phyloP scores from a whole-genome alignment of 2,113 vertebrate genomes.

The Hystrix cristata region DNA sequence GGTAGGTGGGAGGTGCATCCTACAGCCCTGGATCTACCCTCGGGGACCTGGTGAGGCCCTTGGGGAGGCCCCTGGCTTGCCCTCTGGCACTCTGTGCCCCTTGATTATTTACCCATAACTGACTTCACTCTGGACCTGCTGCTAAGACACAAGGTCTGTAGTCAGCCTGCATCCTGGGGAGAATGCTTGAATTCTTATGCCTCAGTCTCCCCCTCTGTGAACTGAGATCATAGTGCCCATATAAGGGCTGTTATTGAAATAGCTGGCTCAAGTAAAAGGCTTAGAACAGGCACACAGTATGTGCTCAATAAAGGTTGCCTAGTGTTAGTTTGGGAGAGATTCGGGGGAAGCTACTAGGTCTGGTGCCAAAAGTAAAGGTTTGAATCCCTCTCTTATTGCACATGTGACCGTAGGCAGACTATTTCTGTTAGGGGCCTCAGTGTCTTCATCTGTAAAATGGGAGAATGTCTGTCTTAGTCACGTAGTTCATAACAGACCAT shows the following conservation, averaged over 20 bases:
- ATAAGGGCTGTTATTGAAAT: neutral
- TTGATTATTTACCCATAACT: neutral
- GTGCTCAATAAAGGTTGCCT: neutral
- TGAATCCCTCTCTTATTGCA: neutral
- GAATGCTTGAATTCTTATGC: neutral
- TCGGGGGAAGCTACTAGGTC: neutral
- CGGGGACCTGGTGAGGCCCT: neutral
- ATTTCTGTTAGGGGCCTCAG: neutral
- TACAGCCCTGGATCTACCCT: neutral
- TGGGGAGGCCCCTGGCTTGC: neutral
- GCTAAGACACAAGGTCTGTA: neutral
- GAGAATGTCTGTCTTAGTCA: neutral
- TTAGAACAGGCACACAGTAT: neutral
- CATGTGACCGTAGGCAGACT: neutral
- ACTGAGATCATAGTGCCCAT: neutral
- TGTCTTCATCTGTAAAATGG: neutral
- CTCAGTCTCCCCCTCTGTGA: neutral
- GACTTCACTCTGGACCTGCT: neutral
- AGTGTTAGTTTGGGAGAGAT: neutral
- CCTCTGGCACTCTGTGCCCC: neutral
- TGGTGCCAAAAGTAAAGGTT: neutral
- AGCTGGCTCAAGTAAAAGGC: neutral
- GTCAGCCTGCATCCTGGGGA: neutral
- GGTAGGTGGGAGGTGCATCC: neutral
- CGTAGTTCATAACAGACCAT: neutral